Base-by-base conservation (phyloP, 2,113 vertebrate species). In the Columba livia region DNA sequence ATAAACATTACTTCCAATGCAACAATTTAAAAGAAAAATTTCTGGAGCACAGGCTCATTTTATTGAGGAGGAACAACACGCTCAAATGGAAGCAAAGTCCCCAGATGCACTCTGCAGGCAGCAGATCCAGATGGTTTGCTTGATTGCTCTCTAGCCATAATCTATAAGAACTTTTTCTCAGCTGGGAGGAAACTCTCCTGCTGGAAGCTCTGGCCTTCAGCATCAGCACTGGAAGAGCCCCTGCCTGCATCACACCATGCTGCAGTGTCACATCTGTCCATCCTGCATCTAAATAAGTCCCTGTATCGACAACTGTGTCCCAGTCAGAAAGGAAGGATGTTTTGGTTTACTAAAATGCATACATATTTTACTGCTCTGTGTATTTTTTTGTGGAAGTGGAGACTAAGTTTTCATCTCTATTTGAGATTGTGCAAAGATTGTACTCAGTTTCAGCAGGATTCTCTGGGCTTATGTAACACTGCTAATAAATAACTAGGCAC, bases 201-300 rank as follows among this genome's bases (percentile, higher is more conserved):
- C 58, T 50, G 66, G 53, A 91, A 97, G 48, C 31, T 86, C 74
- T 74, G 51, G 67, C 60, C 66, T 94, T 91, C 23, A 61, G 67
- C 29, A 74, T 38, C 89, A 87, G 72, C 73, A 79, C 29, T 67
- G 69, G 88, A 96, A 92, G 10, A 96, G 42, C 6, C 65, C 31
- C 57, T 75, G 78, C 50, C 42, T 83, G 60, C 88, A 79, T 75
- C 72, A 90, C 2, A 1, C 56, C 19, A 11, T 65, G 19, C 65
- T 83, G 28, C 70, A 69, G 38, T 57, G 26, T 19, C 21, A 47
- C 4, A 3, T 54, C 50, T 88, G 48, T 57, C 53, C 51, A 77
- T 77, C 64, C 71, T 71, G 53, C 84, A 29, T 9, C 36, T 73
- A 77, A 14, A 29, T 3, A 77, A 66, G 26, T 73, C 36, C n/a